Evolutionary conservation across 2,797 vertebrate genomes (phyloP).

Genomic region (Labeo calbasu): DNA sequence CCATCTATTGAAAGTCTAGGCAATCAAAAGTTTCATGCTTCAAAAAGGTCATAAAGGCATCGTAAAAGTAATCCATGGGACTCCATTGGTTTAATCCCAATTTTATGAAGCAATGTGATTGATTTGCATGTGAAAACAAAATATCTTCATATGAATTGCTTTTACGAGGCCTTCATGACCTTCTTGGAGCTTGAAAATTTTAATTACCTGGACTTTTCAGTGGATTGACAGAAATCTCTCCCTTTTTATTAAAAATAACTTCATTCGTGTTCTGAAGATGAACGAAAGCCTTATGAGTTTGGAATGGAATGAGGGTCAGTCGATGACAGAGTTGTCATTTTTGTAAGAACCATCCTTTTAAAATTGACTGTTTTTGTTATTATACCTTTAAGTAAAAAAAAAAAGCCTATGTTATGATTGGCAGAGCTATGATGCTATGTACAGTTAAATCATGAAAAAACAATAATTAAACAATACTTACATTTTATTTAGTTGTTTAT

Average conservation of each 20-base stretch:
- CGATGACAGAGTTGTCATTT: background rate
- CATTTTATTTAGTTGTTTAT: too few relatives aligned
- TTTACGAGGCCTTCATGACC: background rate
- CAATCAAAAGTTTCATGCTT: background rate
- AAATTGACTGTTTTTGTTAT: background rate
- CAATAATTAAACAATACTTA: too few relatives aligned
- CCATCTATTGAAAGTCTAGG: background rate
- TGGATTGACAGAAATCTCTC: background rate
- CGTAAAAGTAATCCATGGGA: background rate
- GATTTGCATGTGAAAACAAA: background rate
- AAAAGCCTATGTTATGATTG: background rate
- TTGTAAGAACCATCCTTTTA: background rate
- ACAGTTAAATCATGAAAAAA: too few relatives aligned
- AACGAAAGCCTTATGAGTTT: background rate
- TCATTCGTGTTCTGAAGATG: background rate
- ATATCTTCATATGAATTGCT: background rate
- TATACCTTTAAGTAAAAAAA: background rate
- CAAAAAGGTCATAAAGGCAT: background rate
- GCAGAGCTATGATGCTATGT: background rate
- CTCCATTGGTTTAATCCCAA: background rate
- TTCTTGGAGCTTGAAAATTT: background rate
- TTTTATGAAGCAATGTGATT: background rate
- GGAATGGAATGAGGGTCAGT: background rate
- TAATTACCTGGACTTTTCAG: background rate
- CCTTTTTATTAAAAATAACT: background rate